Percentiles rank a stretch among this genome's conserved stretches.
phyloP scores from a whole-genome alignment of 2,797 vertebrate genomes.

The Crossoptilon crossoptilon region DNA sequence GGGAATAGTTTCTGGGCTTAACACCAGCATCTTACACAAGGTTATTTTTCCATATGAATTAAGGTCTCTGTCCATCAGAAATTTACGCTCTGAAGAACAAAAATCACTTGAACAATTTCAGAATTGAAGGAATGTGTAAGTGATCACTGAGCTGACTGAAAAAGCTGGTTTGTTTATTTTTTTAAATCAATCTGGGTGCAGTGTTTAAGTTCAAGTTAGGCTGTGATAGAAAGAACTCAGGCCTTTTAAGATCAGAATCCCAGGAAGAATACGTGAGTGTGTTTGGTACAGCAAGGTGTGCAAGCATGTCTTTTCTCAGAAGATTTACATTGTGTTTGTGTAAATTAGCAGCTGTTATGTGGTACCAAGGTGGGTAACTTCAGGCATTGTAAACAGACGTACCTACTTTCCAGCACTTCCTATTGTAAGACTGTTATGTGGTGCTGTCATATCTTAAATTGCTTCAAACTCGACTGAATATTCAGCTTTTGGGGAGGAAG shows the following conservation, averaged over 20 bases:
- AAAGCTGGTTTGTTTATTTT: background rate
- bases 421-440: background rate
- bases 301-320: accelerated
- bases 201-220: background rate
- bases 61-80: background rate
- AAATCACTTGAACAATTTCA: background rate
- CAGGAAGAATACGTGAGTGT: background rate
- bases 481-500: background rate
- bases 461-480: background rate
- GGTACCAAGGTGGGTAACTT: background rate
- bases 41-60: background rate
- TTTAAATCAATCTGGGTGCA: background rate
- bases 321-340: background rate
- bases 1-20: background rate
- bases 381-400: background rate
- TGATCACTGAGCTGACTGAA: background rate
- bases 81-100: background rate
- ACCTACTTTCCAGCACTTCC: background rate
- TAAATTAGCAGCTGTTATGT: background rate
- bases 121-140: background rate
- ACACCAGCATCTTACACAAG: accelerated
- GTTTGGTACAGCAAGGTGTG: background rate
- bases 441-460: background rate
- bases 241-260: background rate
- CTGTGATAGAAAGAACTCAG: background rate